Base-by-base conservation (phyloP, 2,797 vertebrate species). In the Rhynchotus rufescens region DNA sequence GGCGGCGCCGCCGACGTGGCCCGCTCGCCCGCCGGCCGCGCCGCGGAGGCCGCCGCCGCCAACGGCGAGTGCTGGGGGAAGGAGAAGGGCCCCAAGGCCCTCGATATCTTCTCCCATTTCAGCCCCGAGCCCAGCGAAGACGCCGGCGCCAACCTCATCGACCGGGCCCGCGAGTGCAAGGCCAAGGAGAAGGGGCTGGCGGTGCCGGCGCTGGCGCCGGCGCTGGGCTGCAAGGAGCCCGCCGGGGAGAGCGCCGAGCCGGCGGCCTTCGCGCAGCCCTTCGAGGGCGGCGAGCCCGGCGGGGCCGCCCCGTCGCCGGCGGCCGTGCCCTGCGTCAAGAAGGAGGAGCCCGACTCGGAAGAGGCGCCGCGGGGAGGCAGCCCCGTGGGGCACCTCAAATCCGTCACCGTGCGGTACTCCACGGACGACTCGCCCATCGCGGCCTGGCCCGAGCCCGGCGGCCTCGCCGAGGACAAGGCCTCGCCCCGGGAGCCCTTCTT, bases 91-190 rank as follows among this genome's bases (percentile, higher is more conserved):
- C 6, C 94, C 80, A 98, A 98, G 36, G 11, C 96, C 2, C 14
- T 98, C 64, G 97, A 98, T 15, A 26, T 98, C 17, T 98, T 98
- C 59, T 94, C 97, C 6, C 97, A 97, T 7, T 98, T 98, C 56
- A 92, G 94, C 51, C 91, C 97, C 0, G 95, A 97, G 0, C 62
- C 95, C 44, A 5, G 2, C 0, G 96, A 96, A 49, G 97, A 96
- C 10, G 60, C 61, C 1, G 21, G 81, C 2, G 40, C 95, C 20
- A 68, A 93, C 10, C 17, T 97, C 15, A 96, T 96, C 1, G 97
- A 97, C 69, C 26, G 91, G 1, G n/a, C 96, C 1, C 92, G 95
- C 0, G 97, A 97, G 1, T 26, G 85, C 9, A 96, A 97, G 11
- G 22, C 34, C 1, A 96, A 96, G 28, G 97, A 97, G 54, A 96